These are phyloP conservation scores for Clinocottus analis DNA, from an alignment of 2,113 vertebrate genomes.

Conservation along the genomic window DNA sequence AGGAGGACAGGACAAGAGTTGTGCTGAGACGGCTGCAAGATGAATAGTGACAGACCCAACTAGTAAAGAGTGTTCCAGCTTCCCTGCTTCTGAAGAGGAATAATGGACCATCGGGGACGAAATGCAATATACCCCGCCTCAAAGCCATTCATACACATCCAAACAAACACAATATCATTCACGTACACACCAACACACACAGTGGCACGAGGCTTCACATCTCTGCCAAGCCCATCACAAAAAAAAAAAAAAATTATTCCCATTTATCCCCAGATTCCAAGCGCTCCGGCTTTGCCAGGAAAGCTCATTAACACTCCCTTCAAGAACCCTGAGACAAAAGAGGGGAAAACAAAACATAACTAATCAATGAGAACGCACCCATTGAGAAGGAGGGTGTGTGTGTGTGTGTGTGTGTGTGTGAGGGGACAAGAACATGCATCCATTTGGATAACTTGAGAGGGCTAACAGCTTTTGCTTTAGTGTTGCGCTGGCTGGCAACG, in stretches of 20 bases:
- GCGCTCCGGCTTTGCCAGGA: conserved; percentile 80
- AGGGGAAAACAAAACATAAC: conserved; percentile 79
- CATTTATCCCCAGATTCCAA: conserved; percentile 76
- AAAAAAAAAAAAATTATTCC: conserved; percentile 73
- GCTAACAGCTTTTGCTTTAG: conserved; percentile 86
- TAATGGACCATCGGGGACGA: conserved; percentile 66
- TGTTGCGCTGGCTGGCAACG: conserved; percentile 75
- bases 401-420: not conserved
- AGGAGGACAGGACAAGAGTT: conserved; percentile 72
- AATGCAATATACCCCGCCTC: conserved; percentile 61
- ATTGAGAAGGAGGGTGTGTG: conserved; percentile 66
- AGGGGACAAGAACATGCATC: conserved; percentile 79
- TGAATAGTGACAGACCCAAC: conserved; percentile 64
- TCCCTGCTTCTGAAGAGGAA: conserved; percentile 60
- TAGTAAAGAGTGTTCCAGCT: conserved; percentile 64
- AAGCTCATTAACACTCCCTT: conserved; percentile 83
- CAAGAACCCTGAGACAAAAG: conserved; percentile 77
- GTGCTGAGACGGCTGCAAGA: conserved; percentile 62
- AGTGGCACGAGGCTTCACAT: conserved; percentile 69
- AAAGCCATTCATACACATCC: conserved; percentile 63
- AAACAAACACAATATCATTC: conserved; percentile 50
- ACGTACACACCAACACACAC: conserved; percentile 51
- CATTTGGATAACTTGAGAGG: conserved; percentile 89
- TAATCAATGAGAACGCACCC: conserved; percentile 82
- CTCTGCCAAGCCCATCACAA: conserved; percentile 71